Evolutionary conservation across 1,140 invertebrate genomes (phyloP), one percentile per base, ranked within the genome.

Genomic region (Caligus rogercresseyi): DNA sequence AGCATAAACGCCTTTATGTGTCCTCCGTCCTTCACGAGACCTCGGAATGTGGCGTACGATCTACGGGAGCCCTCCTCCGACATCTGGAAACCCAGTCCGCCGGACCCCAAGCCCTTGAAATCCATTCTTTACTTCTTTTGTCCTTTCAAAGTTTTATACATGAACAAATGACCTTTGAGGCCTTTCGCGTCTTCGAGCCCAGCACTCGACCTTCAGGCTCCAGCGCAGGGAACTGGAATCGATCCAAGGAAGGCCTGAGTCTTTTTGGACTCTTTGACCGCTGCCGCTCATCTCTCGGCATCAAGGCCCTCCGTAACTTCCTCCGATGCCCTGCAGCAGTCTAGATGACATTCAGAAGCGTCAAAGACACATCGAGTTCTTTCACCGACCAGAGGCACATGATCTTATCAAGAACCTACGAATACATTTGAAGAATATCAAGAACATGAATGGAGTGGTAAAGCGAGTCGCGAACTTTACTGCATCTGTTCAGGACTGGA

Each of bases 141-240:
- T 43, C 13, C 26, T n/a, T n/a, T n/a, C n/a, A n/a, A n/a, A n/a
- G n/a, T n/a, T n/a, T n/a, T n/a, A n/a, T n/a, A n/a, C 2, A 31
- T 24, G 24, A 60, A 31, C 16, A 60, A 60, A 60, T 25, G 21
- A 60, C 57, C 1, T 60, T 60, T 11, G 25, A 21, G 4, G 57
- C 57, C 18, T 43, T 60, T 15, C 18, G 43, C 25, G 43, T 60
- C 21, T 60, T 60, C 57, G 25, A 43, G 15, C 24, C 26, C 14
- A 31, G n/a, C 14, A 25, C 24, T 18, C 3, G 26, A 31, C 16
- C 57, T 25, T 60, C 57, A 3, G 57, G 57, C 18, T 18, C 24
- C 24, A 60, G 25, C n/a, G 57, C 57, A 26, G 57, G 57, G 23
- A 60, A 25, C 3, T 60, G 57, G 57, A 60, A 60, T 25, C 15